phyloP scores from a whole-genome alignment of 2,113 vertebrate genomes.

The Nettapus auritus region DNA sequence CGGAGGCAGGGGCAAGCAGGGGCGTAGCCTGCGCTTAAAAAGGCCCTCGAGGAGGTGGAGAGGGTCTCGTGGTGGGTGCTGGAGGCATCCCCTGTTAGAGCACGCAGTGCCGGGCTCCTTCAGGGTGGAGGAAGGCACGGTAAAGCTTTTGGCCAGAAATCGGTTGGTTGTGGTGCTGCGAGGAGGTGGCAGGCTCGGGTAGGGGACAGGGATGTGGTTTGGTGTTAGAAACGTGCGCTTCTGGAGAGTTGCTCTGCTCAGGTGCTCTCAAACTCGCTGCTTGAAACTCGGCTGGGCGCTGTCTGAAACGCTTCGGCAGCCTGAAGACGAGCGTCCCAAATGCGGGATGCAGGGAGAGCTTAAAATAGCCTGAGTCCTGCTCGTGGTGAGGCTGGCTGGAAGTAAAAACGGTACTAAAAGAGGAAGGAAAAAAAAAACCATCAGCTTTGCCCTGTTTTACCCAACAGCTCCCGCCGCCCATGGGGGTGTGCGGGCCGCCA shows the following conservation, averaged over 20 bases:
- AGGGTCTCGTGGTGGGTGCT: background rate
- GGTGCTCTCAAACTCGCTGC: background rate
- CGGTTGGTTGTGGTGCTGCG: background rate
- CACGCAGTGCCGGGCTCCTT: background rate
- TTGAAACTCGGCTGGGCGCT: background rate
- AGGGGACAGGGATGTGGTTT: background rate
- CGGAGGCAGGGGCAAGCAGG: background rate
- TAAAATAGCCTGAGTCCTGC: background rate
- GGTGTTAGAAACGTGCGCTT: background rate
- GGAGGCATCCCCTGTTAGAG: background rate
- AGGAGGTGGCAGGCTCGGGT: background rate
- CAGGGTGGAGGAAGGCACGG: background rate
- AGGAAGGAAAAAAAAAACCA: background rate
- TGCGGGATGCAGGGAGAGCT: background rate
- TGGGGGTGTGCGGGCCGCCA: rapidly evolving
- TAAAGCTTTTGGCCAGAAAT: background rate
- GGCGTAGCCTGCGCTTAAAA: background rate
- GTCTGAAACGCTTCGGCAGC: background rate
- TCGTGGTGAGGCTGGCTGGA: background rate
- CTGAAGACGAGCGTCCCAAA: background rate
- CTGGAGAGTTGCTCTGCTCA: background rate
- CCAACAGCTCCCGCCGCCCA: background rate
- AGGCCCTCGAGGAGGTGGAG: background rate
- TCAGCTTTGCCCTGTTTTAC: background rate
- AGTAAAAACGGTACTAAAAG: background rate